phyloP scores from a whole-genome alignment of 1,140 invertebrate species.

The Caerostris darwini region DNA sequence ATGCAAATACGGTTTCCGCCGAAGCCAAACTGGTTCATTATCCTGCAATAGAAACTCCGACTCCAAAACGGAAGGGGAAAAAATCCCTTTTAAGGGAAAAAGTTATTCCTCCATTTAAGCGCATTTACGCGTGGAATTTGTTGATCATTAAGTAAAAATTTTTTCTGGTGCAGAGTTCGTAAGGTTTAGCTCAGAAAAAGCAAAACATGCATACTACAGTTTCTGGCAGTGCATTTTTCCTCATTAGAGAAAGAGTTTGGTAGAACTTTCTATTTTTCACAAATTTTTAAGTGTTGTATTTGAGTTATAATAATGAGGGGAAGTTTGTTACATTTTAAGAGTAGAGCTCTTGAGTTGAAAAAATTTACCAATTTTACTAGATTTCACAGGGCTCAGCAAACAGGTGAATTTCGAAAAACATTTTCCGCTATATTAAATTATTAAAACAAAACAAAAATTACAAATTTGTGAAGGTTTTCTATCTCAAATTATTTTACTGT shows the following conservation, averaged over 20 bases:
- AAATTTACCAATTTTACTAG: too few relatives aligned
- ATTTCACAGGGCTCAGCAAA: too few relatives aligned
- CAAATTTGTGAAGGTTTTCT: too few relatives aligned
- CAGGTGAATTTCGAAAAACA: too few relatives aligned
- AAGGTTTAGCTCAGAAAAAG: background rate
- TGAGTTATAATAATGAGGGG: background rate
- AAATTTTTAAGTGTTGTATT: background rate
- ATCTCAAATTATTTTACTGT: too few relatives aligned
- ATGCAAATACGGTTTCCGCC: conserved; percentile 47
- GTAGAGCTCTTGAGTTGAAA: too few relatives aligned
- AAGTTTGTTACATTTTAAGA: background rate
- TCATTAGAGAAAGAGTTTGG: background rate
- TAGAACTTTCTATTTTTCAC: background rate
- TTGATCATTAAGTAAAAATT: conserved; percentile 28
- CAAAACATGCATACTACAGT: background rate
- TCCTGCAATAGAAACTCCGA: background rate
- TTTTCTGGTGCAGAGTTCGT: background rate
- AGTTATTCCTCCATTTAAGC: conserved; percentile 14
- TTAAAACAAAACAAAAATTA: too few relatives aligned
- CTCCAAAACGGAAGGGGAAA: background rate
- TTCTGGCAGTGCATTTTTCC: background rate
- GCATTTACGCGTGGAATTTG: conserved; percentile 31
- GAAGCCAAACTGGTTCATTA: conserved; percentile 19
- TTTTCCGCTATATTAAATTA: too few relatives aligned
- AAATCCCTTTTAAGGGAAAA: background rate